These are phyloP conservation scores for Troglohyphantes excavatus DNA, from an alignment of 2,888 invertebrate species.

Conservation along the genomic window DNA sequence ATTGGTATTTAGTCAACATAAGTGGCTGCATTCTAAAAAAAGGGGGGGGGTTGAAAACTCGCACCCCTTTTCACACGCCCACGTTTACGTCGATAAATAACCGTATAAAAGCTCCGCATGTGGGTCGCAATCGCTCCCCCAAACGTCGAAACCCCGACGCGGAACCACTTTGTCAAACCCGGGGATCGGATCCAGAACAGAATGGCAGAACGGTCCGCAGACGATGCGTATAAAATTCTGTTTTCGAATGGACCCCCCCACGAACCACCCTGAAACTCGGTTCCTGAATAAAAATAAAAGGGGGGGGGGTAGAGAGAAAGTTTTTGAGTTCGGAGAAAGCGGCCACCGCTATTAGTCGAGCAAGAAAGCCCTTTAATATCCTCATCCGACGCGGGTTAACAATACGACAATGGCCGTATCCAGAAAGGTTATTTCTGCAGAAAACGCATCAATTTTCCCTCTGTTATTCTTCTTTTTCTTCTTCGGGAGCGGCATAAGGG, in stretches of 20 bases:
- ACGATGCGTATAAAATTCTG: constrained; percentile 16
- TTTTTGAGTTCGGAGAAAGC: background rate
- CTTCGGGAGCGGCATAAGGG: constrained; percentile 37
- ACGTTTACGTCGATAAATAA: background rate
- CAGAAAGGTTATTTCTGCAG: constrained; percentile 9
- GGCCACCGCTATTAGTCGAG: constrained; percentile 15
- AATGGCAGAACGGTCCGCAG: background rate
- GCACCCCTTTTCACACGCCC: no score
- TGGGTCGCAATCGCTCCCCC: background rate
- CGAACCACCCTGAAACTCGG: background rate
- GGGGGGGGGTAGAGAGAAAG: background rate
- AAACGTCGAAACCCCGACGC: background rate
- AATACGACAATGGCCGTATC: constrained; percentile 51
- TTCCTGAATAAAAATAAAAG: background rate
- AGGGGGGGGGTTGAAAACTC: no score
- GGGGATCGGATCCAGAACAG: no score
- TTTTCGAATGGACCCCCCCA: constrained; percentile 1
- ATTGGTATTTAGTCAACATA: no score
- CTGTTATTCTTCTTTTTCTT: constrained; percentile 4
- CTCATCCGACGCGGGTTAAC: constrained; percentile 44
- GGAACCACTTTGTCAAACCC: no score
- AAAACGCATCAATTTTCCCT: constrained; percentile 33
- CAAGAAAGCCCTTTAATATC: constrained; percentile 30
- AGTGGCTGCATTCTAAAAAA: no score
- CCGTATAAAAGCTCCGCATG: background rate